Base-by-base conservation (phyloP, 2,113 vertebrate genomes). In the Podocnemis expansa region DNA sequence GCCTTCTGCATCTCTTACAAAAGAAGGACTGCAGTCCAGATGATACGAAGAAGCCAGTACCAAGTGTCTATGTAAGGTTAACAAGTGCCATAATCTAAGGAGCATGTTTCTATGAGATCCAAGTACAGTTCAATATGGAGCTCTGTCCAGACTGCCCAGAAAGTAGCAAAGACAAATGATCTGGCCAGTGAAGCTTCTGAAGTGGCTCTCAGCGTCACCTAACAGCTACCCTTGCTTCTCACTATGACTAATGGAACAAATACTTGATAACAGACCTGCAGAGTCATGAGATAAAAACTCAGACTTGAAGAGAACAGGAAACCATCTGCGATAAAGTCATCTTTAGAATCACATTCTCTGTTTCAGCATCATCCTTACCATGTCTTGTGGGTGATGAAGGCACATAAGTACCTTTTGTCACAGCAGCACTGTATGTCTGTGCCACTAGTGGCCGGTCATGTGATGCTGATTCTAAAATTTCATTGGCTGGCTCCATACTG, bases 381-480 rank as follows among this genome's bases (percentile, higher is more conserved):
- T 98, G 98, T 96, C 97, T 97, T 6, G 97, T 98, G 10, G 98
- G 98, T 86, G 98, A 98, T 24, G 98, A 97, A 96, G 98, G 98
- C 93, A 94, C 96, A 0, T 97, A 97, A 81, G 97, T 97, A 98
- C 99, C 99, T 99, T 99, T 99, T 97, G 98, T 97, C 73, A 98
- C 98, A 51, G 99, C 98, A 1, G 98, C 94, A 93, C 98, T 98
- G 94, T 99, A 99, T 0, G 99, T 98, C 97, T 99, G 99, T 1
- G 99, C 97, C 88, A 98, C 99, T 89, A 99, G 87, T 0, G 99
- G 99, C 91, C 99, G 99, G 91, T 99, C 99, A 4, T 99, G 99
- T 73, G 99, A 98, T 19, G 98, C 98, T 47, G 99, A 99, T 95
- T 99, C 99, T 5, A 99, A 97, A 54, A 99, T 99, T 93, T 99